phyloP scores from a whole-genome alignment of 2,888 invertebrate species.

The Zele albiditarsus region DNA sequence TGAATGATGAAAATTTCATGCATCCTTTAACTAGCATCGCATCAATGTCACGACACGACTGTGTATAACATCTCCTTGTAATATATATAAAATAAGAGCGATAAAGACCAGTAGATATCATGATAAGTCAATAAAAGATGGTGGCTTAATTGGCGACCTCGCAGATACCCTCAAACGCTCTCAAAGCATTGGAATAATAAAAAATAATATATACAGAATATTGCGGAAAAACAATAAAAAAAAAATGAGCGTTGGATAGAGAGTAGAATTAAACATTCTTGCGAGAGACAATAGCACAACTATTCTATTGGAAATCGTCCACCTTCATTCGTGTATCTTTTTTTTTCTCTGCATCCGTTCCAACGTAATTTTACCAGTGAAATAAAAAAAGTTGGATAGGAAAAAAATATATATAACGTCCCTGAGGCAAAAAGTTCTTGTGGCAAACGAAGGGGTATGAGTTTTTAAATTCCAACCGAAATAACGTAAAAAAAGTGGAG shows the following conservation, averaged over 20 bases:
- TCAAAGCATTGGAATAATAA: conserved; percentile 8
- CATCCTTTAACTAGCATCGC: conserved; percentile 19
- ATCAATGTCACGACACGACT: conserved; percentile 18
- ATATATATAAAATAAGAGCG: background rate
- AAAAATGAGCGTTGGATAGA: background rate
- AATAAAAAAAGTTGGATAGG: background rate
- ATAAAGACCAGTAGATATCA: background rate
- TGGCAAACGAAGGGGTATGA: background rate
- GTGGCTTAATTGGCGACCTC: conserved; percentile 25
- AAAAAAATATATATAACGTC: background rate
- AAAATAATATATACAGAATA: background rate
- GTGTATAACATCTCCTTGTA: background rate
- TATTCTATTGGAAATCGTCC: conserved; percentile 9
- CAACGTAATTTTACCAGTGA: background rate
- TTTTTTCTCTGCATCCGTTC: background rate
- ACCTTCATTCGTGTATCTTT: background rate
- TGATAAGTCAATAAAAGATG: conserved; percentile 18
- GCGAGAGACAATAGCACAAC: background rate
- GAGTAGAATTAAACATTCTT: background rate
- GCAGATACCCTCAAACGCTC: background rate
- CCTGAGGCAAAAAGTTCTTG: background rate
- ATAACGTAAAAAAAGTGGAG: background rate
- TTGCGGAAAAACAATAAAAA: background rate
- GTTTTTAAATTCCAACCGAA: conserved; percentile 2
- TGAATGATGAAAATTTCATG: conserved; percentile 31